Evolutionary conservation across 1,140 invertebrate species (phyloP).

Genomic region (Drosophila persimilis): DNA sequence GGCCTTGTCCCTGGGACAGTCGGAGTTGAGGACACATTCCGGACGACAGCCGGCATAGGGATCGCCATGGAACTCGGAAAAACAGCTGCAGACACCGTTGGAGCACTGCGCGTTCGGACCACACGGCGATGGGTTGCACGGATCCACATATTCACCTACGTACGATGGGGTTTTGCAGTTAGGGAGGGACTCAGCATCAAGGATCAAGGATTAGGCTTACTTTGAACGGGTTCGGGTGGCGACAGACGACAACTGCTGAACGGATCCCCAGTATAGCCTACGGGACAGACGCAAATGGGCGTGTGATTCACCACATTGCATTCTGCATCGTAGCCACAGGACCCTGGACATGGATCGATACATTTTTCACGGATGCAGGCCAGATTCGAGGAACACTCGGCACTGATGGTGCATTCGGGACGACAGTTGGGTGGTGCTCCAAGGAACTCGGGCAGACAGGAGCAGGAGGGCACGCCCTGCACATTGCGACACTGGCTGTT

Average conservation of each 20-base stretch:
- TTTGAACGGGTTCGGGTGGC: conserved; percentile 82
- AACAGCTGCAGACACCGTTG: conserved; percentile 90
- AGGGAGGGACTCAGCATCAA: conserved; percentile 69
- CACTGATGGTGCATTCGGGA: conserved; percentile 93
- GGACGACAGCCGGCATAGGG: conserved; percentile 92
- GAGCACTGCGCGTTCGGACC: conserved; percentile 91
- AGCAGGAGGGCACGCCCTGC: conserved; percentile 90
- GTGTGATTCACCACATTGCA: conserved; percentile 94
- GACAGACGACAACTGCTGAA: conserved; percentile 88
- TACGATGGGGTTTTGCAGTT: conserved; percentile 76
- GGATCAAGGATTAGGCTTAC: conserved; percentile 84
- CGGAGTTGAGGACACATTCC: conserved; percentile 92
- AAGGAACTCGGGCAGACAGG: conserved; percentile 89
- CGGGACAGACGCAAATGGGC: conserved; percentile 90
- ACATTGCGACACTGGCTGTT: conserved; percentile 90
- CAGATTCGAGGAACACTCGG: conserved; percentile 90
- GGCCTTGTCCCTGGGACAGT: conserved; percentile 89
- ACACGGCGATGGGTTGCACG: conserved; percentile 91
- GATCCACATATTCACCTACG: conserved; percentile 87
- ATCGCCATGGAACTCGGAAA: conserved; percentile 92
- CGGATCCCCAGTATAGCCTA: conserved; percentile 92
- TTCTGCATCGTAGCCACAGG: conserved; percentile 91
- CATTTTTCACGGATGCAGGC: conserved; percentile 93
- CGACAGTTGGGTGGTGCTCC: conserved; percentile 90
- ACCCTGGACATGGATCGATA: conserved; percentile 92